Evolutionary conservation across 2,113 vertebrate species (phyloP).

Genomic region (Ptychochromis oligacanthus): DNA sequence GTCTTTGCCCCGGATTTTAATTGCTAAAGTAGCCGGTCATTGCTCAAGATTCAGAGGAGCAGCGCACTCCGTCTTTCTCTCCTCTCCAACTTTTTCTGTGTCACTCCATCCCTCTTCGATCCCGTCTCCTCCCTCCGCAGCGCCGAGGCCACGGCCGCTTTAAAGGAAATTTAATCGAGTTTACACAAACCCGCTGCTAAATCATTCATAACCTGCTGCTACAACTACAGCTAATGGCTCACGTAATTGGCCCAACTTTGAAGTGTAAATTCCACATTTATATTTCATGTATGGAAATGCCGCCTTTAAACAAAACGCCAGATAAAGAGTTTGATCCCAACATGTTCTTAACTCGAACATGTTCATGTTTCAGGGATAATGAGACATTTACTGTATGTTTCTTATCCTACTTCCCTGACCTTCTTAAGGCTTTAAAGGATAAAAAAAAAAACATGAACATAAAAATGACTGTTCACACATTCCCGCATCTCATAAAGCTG

Average conservation of each 20-base stretch:
- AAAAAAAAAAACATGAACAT: accelerated
- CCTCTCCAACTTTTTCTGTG: slow-evolving; percentile 42
- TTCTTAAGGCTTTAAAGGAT: slow-evolving; percentile 11
- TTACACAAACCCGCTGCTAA: slow-evolving; percentile 70
- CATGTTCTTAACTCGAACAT: slow-evolving; percentile 16
- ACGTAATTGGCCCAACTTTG: slow-evolving; percentile 73
- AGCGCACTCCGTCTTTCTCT: slow-evolving; percentile 43
- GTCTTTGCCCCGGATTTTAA: slow-evolving; percentile 99
- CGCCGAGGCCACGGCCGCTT: slow-evolving; percentile 45
- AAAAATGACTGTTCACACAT: slow-evolving; percentile 25
- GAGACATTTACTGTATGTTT: slow-evolving; percentile 11
- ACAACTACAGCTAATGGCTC: slow-evolving; percentile 74
- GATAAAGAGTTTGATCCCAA: slow-evolving; percentile 52
- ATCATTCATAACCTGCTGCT: slow-evolving; percentile 74
- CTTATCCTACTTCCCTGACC: not conserved
- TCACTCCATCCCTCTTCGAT: slow-evolving; percentile 42
- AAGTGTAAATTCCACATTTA: slow-evolving; percentile 76
- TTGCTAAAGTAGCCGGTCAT: slow-evolving; percentile 99
- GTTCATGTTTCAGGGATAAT: slow-evolving; percentile 20
- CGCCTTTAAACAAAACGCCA: slow-evolving; percentile 67
- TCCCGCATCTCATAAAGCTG: slow-evolving; percentile 75
- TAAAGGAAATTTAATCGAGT: slow-evolving; percentile 66
- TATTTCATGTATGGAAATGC: slow-evolving; percentile 72
- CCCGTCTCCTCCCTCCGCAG: slow-evolving; percentile 11
- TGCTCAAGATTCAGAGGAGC: slow-evolving; percentile 95